A percentile compares a stretch with the other conserved stretches of the same genome.
phyloP scores from a whole-genome alignment of 1,140 invertebrate species.

The Zaprionus kolodkinae region DNA sequence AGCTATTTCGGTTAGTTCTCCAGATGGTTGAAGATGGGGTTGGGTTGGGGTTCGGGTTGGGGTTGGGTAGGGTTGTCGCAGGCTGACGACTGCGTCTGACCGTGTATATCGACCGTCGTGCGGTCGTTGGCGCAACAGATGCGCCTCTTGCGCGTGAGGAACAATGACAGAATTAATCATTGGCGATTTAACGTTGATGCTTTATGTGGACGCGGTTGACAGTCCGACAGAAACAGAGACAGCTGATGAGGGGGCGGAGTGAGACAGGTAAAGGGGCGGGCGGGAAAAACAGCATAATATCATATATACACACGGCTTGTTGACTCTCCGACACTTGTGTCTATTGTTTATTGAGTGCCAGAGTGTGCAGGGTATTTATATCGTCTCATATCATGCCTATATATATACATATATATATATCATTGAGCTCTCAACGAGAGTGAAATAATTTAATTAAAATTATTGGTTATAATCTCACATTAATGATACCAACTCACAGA shows the following conservation, averaged over 20 bases:
- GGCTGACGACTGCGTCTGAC: constrained; percentile 5
- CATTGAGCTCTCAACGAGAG: constrained; percentile 49
- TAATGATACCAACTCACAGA: constrained; percentile 20
- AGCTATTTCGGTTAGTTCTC: constrained; percentile 52
- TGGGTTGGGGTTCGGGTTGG: constrained; percentile 10
- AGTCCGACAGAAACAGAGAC: constrained; percentile 5
- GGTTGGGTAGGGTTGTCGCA: background rate
- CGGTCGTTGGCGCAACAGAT: constrained; percentile 78
- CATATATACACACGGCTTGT: constrained; percentile 33
- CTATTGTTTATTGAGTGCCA: constrained; percentile 62
- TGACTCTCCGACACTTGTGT: constrained; percentile 54
- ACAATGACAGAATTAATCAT: constrained; percentile 79
- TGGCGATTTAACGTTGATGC: constrained; percentile 64
- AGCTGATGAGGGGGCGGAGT: constrained; percentile 18
- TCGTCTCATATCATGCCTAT: background rate
- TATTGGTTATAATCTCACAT: constrained; percentile 44
- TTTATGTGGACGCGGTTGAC: constrained; percentile 56
- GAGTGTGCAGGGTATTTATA: constrained; percentile 6
- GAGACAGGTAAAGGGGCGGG: background rate
- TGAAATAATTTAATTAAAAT: constrained; percentile 61
- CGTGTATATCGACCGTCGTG: constrained; percentile 13
- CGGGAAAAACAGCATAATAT: constrained; percentile 37
- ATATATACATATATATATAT: constrained; percentile 54
- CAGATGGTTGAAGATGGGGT: constrained; percentile 38
- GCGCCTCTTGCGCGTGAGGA: constrained; percentile 61